Percentiles rank a stretch among this genome's conserved stretches.
Evolutionary conservation across 2,113 vertebrate species (phyloP).

Genomic region (Mellivora capensis): DNA sequence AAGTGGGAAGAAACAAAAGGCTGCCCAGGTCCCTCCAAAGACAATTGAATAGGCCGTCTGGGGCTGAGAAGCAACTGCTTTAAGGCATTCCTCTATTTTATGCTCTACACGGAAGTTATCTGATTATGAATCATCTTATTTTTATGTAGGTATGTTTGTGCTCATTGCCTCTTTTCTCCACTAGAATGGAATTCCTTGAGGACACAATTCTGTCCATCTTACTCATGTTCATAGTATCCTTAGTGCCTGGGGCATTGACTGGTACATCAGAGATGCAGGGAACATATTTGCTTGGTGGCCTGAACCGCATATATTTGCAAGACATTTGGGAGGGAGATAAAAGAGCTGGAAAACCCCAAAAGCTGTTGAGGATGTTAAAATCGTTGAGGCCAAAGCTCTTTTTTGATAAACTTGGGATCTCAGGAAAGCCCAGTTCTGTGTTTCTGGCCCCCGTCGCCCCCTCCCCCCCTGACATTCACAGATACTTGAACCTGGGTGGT

Average conservation of each 20-base stretch:
- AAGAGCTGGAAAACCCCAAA: neutral
- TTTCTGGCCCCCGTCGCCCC: no score
- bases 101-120: neutral
- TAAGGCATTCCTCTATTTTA: neutral
- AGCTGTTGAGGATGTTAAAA: slow-evolving; percentile 21
- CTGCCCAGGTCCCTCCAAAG: neutral
- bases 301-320: neutral
- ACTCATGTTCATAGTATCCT: neutral
- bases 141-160: neutral
- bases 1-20: neutral
- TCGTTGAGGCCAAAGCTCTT: neutral
- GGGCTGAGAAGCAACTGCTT: neutral
- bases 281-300: neutral
- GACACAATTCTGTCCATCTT: neutral
- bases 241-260: neutral
- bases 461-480: neutral
- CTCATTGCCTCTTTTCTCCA: no score
- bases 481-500: slow-evolving; percentile 51
- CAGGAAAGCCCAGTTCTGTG: neutral
- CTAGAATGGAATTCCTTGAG: neutral
- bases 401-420: neutral
- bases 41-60: neutral
- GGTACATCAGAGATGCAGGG: neutral
- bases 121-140: neutral
- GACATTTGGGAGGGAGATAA: neutral